phyloP scores from a whole-genome alignment of 92 coral and sea anemone species.

The Pocillopora meandrina region DNA sequence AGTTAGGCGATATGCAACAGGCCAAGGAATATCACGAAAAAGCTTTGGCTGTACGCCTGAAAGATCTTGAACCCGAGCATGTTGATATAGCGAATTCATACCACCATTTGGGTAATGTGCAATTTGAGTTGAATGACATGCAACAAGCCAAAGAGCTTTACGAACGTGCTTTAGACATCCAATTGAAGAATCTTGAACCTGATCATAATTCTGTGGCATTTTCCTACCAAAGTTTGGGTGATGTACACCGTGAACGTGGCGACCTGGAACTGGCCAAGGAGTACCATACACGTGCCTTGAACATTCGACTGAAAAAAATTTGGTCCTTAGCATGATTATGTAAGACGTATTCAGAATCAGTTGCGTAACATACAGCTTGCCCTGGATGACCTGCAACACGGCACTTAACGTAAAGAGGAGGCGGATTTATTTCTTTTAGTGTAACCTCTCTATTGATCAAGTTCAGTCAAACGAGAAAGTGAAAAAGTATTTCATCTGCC shows the following conservation, averaged over 20 bases:
- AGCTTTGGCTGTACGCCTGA: neutral
- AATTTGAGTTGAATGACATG: neutral
- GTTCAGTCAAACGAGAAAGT: too few relatives aligned
- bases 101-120: neutral
- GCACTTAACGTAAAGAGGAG: too few relatives aligned
- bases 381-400: neutral
- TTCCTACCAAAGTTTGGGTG: neutral
- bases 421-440: neutral
- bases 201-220: neutral
- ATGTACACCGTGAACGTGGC: neutral
- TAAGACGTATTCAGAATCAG: neutral
- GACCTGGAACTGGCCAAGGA: neutral
- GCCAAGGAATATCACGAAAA: constrained; percentile 16
- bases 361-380: neutral
- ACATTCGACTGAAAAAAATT: neutral
- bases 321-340: neutral
- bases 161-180: neutral
- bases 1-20: constrained; percentile 18
- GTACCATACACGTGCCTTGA: neutral
- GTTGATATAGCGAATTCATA: neutral
- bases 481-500: too few relatives aligned
- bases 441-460: too few relatives aligned
- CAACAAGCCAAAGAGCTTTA: constrained; percentile 11
- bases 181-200: neutral
- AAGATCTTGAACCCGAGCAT: neutral